Conservation (phyloP, 2,113 vertebrate species). For the Channa maculata region DNA sequence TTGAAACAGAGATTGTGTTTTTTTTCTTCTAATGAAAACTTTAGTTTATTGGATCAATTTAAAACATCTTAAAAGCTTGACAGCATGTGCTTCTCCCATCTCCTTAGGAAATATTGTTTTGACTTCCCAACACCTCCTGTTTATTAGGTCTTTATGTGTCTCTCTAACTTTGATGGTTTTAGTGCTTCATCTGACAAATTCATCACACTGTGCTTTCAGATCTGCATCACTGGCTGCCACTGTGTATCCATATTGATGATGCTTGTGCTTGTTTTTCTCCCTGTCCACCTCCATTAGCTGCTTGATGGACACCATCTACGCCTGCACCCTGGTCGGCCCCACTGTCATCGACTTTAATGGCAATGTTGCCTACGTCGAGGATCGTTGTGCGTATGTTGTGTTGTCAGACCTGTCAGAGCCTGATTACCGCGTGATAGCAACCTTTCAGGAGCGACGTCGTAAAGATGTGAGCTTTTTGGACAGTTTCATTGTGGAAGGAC, state of each 20-base stretch:
- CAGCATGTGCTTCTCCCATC: too few species aligned
- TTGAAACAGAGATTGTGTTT: too few species aligned
- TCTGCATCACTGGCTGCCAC: too few species aligned
- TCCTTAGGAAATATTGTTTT: too few species aligned
- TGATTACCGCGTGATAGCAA: constrained; percentile 24
- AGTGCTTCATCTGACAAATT: too few species aligned
- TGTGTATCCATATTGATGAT: background rate
- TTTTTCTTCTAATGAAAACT: too few species aligned
- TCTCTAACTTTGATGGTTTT: too few species aligned
- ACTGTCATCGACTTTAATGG: constrained; percentile 30
- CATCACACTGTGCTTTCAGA: too few species aligned
- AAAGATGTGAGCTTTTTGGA: constrained; percentile 55
- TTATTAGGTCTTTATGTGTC: too few species aligned
- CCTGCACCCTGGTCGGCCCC: constrained; percentile 39
- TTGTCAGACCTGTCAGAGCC: constrained; percentile 1
- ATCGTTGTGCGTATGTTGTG: constrained; percentile 52
- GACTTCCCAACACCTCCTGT: too few species aligned
- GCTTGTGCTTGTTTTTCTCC: background rate
- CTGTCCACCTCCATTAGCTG: constrained; percentile 20
- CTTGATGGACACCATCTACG: background rate
- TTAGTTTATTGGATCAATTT: too few species aligned
- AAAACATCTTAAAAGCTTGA: too few species aligned
- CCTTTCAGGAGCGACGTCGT: constrained; percentile 44
- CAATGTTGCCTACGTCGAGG: constrained; percentile 6
- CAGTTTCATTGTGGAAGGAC: constrained; percentile 20